phyloP scores from a whole-genome alignment of 37 sponge, comb jelly and placozoan species.

The Bolinopsis microptera region DNA sequence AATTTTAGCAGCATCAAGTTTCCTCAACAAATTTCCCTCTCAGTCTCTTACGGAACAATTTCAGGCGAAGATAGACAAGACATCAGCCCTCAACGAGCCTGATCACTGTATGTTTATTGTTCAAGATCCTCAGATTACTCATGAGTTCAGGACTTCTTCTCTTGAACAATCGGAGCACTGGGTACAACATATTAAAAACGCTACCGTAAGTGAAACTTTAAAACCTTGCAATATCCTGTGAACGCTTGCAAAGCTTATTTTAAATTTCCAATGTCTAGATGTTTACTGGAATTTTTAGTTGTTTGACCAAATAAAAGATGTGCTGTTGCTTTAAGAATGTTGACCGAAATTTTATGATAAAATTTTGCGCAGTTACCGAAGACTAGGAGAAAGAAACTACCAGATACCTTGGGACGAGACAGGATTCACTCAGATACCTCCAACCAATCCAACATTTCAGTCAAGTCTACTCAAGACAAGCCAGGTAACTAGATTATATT shows the following conservation, averaged over 20 bases:
- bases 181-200: conserved; percentile 59
- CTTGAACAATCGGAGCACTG: neutral
- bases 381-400: conserved; percentile 42
- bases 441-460: neutral
- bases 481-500: neutral
- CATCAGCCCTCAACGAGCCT: neutral
- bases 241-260: too few species aligned
- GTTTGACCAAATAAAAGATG: too few species aligned
- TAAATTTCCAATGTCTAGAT: too few species aligned
- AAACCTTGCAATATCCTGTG: too few species aligned
- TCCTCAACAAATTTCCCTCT: too few species aligned
- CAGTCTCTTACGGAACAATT: too few species aligned
- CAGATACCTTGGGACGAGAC: neutral
- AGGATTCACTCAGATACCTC: neutral
- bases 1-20: too few species aligned
- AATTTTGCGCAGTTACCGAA: conserved; percentile 61
- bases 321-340: too few species aligned
- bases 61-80: neutral
- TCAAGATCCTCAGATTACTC: neutral
- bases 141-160: conserved; percentile 33
- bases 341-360: too few species aligned
- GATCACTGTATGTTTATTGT: neutral
- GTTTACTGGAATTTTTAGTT: too few species aligned
- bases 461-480: neutral
- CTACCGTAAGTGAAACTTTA: conserved; percentile 45